Evolutionary conservation across 2,797 vertebrate species (phyloP).

Genomic region (Spinus pinus): DNA sequence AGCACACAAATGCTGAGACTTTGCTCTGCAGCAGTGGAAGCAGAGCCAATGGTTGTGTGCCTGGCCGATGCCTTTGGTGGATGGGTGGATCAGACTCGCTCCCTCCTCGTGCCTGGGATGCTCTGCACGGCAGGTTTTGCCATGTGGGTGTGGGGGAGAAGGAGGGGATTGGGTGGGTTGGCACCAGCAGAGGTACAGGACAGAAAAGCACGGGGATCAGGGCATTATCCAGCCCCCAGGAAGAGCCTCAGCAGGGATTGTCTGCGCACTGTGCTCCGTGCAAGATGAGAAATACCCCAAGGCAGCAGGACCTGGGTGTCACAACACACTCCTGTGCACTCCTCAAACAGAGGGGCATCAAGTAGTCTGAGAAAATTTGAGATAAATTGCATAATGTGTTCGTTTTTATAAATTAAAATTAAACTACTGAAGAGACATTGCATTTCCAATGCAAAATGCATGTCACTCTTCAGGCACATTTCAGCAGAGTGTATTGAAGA

Average conservation of each 20-base stretch:
- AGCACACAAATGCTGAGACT: constrained; percentile 48
- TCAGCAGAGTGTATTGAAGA: background rate
- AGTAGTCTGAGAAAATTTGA: background rate
- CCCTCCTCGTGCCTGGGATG: constrained; percentile 41
- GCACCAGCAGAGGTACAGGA: background rate
- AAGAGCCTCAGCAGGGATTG: background rate
- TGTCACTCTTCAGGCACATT: background rate
- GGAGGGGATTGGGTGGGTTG: background rate
- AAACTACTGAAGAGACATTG: background rate
- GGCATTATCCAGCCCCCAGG: background rate
- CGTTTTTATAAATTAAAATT: background rate
- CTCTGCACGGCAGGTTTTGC: background rate
- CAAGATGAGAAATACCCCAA: background rate
- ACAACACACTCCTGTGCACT: constrained; percentile 4
- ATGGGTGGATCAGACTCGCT: constrained; percentile 43
- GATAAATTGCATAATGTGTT: background rate
- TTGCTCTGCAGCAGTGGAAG: constrained; percentile 40
- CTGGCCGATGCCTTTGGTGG: constrained; percentile 28
- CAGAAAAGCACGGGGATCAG: background rate
- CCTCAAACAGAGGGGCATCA: background rate
- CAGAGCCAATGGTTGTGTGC: constrained; percentile 23
- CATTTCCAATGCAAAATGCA: background rate
- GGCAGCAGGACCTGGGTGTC: background rate
- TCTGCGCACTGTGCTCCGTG: background rate
- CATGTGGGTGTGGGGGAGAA: background rate